Evolutionary conservation across 2,797 vertebrate species (phyloP).

Genomic region (Stomatorhinus walkeri): DNA sequence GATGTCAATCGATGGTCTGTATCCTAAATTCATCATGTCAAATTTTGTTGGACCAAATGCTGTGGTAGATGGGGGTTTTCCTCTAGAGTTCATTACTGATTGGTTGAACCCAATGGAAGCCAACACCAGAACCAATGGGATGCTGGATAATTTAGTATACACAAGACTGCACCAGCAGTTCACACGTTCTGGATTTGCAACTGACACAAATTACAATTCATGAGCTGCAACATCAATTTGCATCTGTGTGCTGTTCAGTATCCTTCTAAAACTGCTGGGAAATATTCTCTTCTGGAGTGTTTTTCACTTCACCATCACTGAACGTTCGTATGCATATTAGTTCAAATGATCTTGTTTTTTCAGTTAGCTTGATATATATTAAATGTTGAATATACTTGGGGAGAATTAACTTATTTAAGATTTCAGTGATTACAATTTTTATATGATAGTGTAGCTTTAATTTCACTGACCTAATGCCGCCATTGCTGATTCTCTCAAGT

Average conservation of each 20-base stretch:
- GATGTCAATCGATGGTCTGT: background rate
- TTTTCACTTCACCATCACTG: background rate
- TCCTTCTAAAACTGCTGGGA: background rate
- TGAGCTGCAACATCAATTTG: background rate
- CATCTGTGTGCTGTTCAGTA: background rate
- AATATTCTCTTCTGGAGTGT: background rate
- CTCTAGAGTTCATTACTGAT: background rate
- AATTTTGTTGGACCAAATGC: background rate
- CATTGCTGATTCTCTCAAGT: background rate
- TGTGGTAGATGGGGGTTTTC: background rate
- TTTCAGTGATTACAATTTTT: background rate
- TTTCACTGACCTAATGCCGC: background rate
- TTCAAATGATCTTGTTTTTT: background rate
- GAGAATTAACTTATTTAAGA: background rate
- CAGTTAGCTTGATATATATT: background rate
- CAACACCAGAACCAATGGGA: background rate
- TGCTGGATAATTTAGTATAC: background rate
- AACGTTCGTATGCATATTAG: background rate
- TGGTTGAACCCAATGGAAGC: background rate
- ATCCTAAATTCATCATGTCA: background rate
- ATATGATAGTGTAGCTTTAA: background rate
- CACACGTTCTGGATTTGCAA: background rate
- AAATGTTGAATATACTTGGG: background rate
- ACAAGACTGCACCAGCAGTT: background rate
- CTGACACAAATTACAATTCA: background rate